phyloP scores from a whole-genome alignment of 35 echinoderm and acorn worm species.

The Eucidaris tribuloides region DNA sequence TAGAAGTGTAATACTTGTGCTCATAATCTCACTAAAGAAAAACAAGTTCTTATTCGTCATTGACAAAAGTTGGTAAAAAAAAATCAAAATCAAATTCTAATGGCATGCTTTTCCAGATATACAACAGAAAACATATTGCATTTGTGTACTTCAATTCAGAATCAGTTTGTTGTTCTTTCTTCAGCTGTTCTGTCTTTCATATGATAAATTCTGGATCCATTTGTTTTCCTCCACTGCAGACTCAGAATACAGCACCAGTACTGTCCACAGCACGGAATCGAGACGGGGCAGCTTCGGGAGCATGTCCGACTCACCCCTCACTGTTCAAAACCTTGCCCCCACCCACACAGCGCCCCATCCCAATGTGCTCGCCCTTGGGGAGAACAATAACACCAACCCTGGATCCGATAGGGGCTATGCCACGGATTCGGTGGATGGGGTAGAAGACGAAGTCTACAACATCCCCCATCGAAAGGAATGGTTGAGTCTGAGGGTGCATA shows the following conservation, averaged over 20 bases:
- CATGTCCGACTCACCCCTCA: constrained; percentile 36
- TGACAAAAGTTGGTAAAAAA: not conserved
- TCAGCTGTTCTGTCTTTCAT: not conserved
- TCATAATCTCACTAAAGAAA: too few species aligned
- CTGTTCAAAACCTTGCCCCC: too few species aligned
- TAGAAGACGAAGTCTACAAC: constrained; percentile 51
- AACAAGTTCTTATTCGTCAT: too few species aligned
- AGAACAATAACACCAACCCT: not conserved
- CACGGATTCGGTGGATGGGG: constrained; percentile 17
- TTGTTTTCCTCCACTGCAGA: constrained; percentile 46
- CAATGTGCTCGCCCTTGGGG: too few species aligned
- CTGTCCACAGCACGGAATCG: constrained; percentile 44
- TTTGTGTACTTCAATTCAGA: not conserved
- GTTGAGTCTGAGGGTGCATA: constrained; percentile 82
- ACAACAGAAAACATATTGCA: not conserved
- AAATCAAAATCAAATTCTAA: not conserved
- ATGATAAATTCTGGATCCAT: not conserved
- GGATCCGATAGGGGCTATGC: constrained; percentile 9
- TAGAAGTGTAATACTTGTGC: too few species aligned
- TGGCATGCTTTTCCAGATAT: not conserved
- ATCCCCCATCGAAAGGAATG: constrained; percentile 79
- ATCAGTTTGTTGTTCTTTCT: not conserved
- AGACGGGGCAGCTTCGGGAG: constrained; percentile 45
- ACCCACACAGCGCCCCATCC: too few species aligned
- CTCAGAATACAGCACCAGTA: constrained; percentile 87